These are phyloP conservation scores for Perizoma affinitatum DNA, from an alignment of 2,888 invertebrate genomes.

Conservation along the genomic window DNA sequence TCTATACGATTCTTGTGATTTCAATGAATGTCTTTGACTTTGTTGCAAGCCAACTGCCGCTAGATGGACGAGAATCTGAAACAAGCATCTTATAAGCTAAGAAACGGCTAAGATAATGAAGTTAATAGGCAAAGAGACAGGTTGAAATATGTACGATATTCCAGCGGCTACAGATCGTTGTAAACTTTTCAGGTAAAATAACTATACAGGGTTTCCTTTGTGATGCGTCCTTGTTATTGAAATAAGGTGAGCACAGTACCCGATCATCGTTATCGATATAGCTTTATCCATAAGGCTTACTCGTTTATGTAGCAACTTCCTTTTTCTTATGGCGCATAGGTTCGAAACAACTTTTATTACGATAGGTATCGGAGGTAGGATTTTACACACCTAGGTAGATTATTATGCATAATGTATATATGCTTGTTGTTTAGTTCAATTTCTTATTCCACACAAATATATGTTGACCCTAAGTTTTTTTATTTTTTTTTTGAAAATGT, in stretches of 20 bases:
- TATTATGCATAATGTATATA: no score
- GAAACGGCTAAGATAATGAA: no score
- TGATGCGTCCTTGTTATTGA: conserved; percentile 71
- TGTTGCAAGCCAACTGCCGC: no score
- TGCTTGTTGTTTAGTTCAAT: no score
- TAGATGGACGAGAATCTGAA: no score
- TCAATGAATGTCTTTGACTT: no score
- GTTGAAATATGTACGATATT: conserved; percentile 11
- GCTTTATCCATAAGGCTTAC: conserved; percentile 62
- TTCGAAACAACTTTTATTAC: conserved; percentile 41
- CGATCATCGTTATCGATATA: conserved; percentile 64
- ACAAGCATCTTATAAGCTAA: no score
- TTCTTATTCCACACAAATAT: no score
- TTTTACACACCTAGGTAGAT: conserved; percentile 14
- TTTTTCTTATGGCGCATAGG: conserved; percentile 51
- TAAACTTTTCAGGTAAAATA: conserved; percentile 53
- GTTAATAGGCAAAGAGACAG: no score
- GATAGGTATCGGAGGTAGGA: conserved; percentile 28
- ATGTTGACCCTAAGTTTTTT: no score
- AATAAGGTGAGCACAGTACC: conserved; percentile 67
- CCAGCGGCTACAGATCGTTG: conserved; percentile 38
- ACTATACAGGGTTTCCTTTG: conserved; percentile 62
- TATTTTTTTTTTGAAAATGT: no score
- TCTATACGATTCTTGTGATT: no score
- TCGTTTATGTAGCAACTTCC: conserved; percentile 58